These are phyloP conservation scores for Hylyphantes graminicola DNA, from an alignment of 1,140 invertebrate species.

Conservation along the genomic window DNA sequence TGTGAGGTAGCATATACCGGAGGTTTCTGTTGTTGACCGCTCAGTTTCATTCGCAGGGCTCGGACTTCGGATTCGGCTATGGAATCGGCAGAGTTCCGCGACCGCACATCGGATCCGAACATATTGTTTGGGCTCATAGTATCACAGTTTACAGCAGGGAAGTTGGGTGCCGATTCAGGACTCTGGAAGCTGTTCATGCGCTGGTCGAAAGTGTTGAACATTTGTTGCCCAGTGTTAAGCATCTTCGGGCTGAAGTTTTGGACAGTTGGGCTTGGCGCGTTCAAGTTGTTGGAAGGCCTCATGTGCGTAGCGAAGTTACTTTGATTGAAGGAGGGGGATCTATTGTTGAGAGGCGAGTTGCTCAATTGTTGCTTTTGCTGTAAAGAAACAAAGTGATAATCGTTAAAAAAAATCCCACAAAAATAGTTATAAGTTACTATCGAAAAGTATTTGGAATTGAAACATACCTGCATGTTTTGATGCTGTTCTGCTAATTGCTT, in stretches of 20 bases:
- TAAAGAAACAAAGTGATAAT: background rate
- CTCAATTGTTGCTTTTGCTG: conserved; percentile 49
- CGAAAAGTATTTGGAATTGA: background rate
- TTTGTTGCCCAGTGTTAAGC: background rate
- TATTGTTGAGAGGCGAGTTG: conserved; percentile 8
- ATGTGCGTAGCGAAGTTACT: conserved; percentile 7
- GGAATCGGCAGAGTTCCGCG: background rate
- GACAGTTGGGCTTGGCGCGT: background rate
- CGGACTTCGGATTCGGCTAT: background rate
- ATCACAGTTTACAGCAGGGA: background rate
- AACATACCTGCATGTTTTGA: conserved; percentile 79
- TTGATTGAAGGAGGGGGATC: conserved; percentile 19
- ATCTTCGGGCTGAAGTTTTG: conserved; percentile 14
- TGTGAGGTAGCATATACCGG: conserved; percentile 26
- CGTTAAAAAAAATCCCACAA: background rate
- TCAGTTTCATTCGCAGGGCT: background rate
- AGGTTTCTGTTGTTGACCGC: conserved; percentile 20
- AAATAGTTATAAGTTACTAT: background rate
- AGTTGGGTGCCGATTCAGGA: background rate
- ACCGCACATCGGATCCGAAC: conserved; percentile 7
- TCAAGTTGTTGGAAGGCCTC: conserved; percentile 17
- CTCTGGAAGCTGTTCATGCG: conserved; percentile 1
- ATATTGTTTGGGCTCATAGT: conserved; percentile 18
- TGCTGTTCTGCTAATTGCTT: conserved; percentile 97
- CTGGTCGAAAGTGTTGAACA: conserved; percentile 31